Evolutionary conservation across 92 coral and sea anemone genomes (phyloP).

Genomic region (Porites lobata): DNA sequence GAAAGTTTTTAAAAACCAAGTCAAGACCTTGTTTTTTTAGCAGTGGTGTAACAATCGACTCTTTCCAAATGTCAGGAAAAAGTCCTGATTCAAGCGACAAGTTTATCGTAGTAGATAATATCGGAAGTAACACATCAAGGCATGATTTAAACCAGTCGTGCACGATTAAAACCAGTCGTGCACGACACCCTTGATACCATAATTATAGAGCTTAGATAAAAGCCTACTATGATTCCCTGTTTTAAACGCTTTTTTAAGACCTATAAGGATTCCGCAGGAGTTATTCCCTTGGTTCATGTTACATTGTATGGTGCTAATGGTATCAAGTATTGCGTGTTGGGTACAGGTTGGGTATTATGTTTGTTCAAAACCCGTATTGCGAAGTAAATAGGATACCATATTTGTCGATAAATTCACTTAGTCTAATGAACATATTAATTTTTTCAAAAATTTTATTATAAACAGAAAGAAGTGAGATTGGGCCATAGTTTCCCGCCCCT

Average conservation of each 20-base stretch:
- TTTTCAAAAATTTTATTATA: conserved; percentile 12
- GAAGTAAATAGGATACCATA: no score
- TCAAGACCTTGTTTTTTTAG: neutral
- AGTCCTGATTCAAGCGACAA: no score
- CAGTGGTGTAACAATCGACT: no score
- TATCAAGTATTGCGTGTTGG: neutral
- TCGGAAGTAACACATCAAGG: neutral
- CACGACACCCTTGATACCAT: neutral
- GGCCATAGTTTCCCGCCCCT: conserved; percentile 3
- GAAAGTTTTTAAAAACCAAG: no score
- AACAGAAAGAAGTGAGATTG: neutral
- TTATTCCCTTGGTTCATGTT: conserved; percentile 10
- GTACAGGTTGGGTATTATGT: no score
- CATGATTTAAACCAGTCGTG: neutral
- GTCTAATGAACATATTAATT: no score
- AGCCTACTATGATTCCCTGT: neutral
- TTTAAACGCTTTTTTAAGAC: conserved; percentile 14
- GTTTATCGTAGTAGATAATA: neutral
- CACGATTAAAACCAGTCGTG: neutral
- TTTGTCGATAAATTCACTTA: no score
- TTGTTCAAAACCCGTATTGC: no score
- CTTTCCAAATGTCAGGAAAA: no score
- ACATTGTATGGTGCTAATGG: neutral
- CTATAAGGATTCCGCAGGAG: conserved; percentile 1
- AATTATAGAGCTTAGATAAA: conserved; percentile 13